Evolutionary conservation across 2,888 invertebrate species (phyloP), one percentile per base, ranked within the genome.

Genomic region (Dioctria linearis): DNA sequence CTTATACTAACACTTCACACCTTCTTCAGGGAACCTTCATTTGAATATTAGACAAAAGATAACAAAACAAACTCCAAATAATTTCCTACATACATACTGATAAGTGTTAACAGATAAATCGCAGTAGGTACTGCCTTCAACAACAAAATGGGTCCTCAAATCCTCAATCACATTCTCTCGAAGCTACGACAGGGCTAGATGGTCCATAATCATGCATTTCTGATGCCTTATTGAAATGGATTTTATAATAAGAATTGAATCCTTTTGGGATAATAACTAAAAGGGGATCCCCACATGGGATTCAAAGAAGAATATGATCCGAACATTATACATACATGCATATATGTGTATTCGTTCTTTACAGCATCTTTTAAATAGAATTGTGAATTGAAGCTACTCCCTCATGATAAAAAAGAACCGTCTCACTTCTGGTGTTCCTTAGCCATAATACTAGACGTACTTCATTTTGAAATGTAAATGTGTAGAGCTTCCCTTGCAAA

Each of bases 151-250:
- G 49, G 39, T 46, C 69, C 73, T 37, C 51, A 73, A 54, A 54
- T 73, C 76, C 49, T 63, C 76, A n/a, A 63, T 63, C 43, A 51
- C 69, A 63, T 76, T 25, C 61, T 49, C 76, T 2, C 63, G 37
- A 11, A 6, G 25, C 25, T 25, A 25, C 25, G 25, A 25, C 25
- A 1, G 25, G 25, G 43, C 46, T 63, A 63, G 76, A 39, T 25
- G 73, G 73, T 73, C 42, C 73, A 73, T 73, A 73, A 73, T 73
- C 73, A 73, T 73, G 54, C 73, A 73, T 73, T 73, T 73, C 73
- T 73, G 73, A 73, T 51, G 73, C 25, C 73, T 73, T 73, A 73
- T 73, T 73, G 73, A 73, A 73, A 73, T 73, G 57, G 57, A 73
- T 54, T 73, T 73, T 73, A 54, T 73, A 73, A 73, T 54, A 73